These are phyloP conservation scores for Idaea straminata DNA, from an alignment of 2,888 invertebrate species.

Conservation along the genomic window DNA sequence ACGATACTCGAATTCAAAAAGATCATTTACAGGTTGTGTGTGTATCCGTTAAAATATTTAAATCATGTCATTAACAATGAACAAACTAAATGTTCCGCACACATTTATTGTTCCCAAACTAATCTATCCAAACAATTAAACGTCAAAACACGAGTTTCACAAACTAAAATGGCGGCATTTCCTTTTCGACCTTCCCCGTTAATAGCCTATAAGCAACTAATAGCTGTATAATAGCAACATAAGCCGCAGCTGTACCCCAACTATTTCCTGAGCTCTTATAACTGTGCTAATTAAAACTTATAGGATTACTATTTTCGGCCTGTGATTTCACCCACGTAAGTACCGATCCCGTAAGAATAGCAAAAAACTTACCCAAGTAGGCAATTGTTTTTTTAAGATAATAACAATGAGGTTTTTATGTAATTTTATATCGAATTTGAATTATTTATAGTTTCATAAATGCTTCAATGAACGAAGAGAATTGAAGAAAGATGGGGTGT, in stretches of 20 bases:
- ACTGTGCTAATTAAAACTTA: background rate
- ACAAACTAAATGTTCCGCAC: background rate
- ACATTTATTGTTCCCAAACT: background rate
- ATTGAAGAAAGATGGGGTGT: too few species aligned
- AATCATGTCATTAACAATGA: background rate
- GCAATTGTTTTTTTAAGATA: too few species aligned
- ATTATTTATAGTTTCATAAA: too few species aligned
- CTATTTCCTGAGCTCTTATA: background rate
- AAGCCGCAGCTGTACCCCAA: background rate
- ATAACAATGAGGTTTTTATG: too few species aligned
- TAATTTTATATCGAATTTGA: too few species aligned
- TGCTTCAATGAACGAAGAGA: too few species aligned
- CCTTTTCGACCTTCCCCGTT: background rate
- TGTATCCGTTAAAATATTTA: background rate
- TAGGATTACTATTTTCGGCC: background rate
- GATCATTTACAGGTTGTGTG: background rate
- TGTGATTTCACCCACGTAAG: background rate
- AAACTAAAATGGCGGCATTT: background rate
- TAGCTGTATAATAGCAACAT: background rate
- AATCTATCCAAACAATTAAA: background rate
- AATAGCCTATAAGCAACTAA: background rate
- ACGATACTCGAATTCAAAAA: background rate
- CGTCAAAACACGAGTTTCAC: background rate
- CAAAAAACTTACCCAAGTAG: too few species aligned
- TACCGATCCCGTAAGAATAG: background rate